phyloP scores from a whole-genome alignment of 1,140 invertebrate genomes.

The Heliconius congener region DNA sequence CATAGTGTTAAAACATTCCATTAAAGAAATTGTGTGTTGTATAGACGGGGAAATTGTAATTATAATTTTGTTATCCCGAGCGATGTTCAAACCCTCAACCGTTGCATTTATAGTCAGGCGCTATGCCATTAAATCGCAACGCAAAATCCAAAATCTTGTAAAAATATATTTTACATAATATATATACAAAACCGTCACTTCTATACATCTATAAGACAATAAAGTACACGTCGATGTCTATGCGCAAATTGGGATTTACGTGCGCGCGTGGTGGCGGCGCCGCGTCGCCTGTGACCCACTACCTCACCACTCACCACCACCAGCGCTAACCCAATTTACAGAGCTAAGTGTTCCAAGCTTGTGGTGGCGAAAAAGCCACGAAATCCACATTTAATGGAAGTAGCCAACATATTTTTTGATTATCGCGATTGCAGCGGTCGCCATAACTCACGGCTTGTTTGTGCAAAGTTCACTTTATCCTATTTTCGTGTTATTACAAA shows the following conservation, averaged over 20 bases:
- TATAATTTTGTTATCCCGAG: no score
- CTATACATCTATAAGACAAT: not conserved
- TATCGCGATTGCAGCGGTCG: conserved; percentile 25
- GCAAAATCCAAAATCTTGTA: no score
- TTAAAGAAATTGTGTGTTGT: no score
- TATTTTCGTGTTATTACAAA: not conserved
- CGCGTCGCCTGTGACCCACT: conserved; percentile 27
- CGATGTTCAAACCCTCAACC: no score
- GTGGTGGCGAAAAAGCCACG: conserved; percentile 20
- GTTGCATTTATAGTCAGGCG: no score
- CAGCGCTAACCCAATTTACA: conserved; percentile 27
- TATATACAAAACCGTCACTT: not conserved
- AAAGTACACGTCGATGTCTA: conserved; percentile 31
- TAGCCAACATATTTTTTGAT: conserved; percentile 33
- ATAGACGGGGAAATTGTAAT: no score
- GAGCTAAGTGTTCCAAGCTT: conserved; percentile 34
- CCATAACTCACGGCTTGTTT: conserved; percentile 20
- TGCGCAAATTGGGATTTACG: conserved; percentile 48
- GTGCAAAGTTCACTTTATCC: not conserved
- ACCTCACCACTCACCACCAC: conserved; percentile 6
- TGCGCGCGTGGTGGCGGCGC: conserved; percentile 33
- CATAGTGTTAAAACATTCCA: no score
- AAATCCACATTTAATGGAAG: conserved; percentile 27
- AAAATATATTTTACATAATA: no score
- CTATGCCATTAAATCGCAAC: no score